phyloP scores from a whole-genome alignment of 2,797 vertebrate genomes.

The Neosalanx taihuensis region DNA sequence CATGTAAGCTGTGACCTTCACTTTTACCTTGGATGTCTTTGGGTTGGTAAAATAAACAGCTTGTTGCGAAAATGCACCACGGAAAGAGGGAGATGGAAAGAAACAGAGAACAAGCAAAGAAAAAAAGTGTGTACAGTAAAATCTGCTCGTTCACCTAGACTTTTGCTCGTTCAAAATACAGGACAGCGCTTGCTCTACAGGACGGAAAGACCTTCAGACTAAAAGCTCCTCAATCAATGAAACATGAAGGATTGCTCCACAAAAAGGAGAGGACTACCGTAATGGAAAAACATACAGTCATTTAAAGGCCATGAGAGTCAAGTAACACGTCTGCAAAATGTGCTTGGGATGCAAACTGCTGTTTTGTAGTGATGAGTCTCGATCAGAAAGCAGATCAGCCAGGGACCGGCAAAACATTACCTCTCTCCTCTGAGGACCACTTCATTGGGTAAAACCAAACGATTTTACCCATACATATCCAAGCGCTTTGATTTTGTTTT shows the following conservation, averaged over 20 bases:
- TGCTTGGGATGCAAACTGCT: slow-evolving; percentile 56
- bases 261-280: slow-evolving; percentile 52
- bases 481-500: no score
- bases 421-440: no score
- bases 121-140: no score
- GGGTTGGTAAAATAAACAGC: slow-evolving; percentile 34
- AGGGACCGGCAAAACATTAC: no score
- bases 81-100: slow-evolving; percentile 27
- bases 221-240: slow-evolving; percentile 68
- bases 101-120: slow-evolving; percentile 40
- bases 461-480: no score
- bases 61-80: slow-evolving; percentile 26
- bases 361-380: slow-evolving; percentile 61
- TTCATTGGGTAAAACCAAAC: no score
- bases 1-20: slow-evolving; percentile 30
- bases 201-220: slow-evolving; percentile 49
- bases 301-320: slow-evolving; percentile 42
- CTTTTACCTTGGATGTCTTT: slow-evolving; percentile 28
- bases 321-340: slow-evolving; percentile 38
- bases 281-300: slow-evolving; percentile 51
- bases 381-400: no score
- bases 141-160: slow-evolving; percentile 40
- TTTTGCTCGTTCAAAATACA: slow-evolving; percentile 37
- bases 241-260: slow-evolving; percentile 65
- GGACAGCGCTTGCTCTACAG: slow-evolving; percentile 41